Conservation (phyloP, 2,797 vertebrate species). For the Menidia menidia region DNA sequence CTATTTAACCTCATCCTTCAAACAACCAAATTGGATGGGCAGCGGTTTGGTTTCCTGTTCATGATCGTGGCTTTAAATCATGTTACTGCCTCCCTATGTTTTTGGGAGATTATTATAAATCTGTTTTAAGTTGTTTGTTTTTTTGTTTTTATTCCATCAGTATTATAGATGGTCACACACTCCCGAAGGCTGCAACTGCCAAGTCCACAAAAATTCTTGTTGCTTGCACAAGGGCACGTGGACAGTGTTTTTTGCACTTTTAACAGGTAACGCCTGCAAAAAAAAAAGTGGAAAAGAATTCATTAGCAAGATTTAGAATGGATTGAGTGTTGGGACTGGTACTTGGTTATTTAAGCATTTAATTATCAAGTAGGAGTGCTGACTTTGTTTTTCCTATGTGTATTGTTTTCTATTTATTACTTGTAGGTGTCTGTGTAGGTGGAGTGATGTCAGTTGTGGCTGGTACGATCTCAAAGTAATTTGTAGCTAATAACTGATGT, state of each 20-base stretch:
- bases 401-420: conserved; percentile 72
- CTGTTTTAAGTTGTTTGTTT: conserved; percentile 34
- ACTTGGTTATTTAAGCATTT: conserved; percentile 26
- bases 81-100: conserved; percentile 27
- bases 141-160: conserved; percentile 37
- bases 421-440: conserved; percentile 41
- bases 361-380: conserved; percentile 55
- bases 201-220: conserved; percentile 27
- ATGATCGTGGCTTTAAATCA: conserved; percentile 60
- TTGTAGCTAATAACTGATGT: conserved; percentile 53
- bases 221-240: conserved; percentile 17
- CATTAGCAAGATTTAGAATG: conserved; percentile 39
- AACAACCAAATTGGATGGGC: conserved; percentile 46
- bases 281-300: conserved; percentile 14
- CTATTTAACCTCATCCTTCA: conserved; percentile 36
- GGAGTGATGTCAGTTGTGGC: conserved; percentile 34
- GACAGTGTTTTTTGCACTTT: conserved; percentile 66
- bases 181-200: conserved; percentile 28
- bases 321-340: conserved; percentile 47
- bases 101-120: conserved; percentile 23
- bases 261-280: conserved; percentile 38
- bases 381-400: conserved; percentile 34
- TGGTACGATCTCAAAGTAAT: conserved; percentile 40
- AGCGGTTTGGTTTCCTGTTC: conserved; percentile 29
- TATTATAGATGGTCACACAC: conserved; percentile 44